Base-by-base conservation (phyloP, 2,797 vertebrate genomes). In the Holocentrus rufus region DNA sequence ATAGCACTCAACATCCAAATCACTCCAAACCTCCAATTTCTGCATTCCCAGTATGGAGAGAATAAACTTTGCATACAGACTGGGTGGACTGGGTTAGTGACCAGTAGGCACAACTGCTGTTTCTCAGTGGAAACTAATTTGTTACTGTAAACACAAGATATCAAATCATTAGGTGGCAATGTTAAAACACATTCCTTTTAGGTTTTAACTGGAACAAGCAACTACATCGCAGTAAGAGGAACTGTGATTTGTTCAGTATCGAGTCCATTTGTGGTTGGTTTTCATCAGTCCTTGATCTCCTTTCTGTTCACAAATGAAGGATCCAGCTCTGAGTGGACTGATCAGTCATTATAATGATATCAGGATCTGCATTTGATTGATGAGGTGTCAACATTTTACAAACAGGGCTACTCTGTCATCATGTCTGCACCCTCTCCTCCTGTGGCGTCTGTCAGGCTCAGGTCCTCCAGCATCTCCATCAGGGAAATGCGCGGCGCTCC, bases 401-500 rank as follows among this genome's bases (percentile, higher is more conserved):
- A 55, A 39, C 20, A 30, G 27, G 54, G n/a, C 1, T 4, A 9
- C 0, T 94, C 92, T 0, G 93, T 96, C 95, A 99, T 94, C 98
- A 99, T 99, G 66, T 93, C 92, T 0, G 96, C 95, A 22, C 96
- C 98, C 47, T 96, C 97, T 77, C 85, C 96, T 58, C 97, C 98
- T 1, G 97, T 98, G 72, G 97, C 96, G 17, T 98, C 98, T 0
- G 89, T 59, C 67, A 99, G 95, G 69, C 94, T 96, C 68, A 99
- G 95, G 88, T 99, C 98, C 80, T 99, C 98, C 79, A 99, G 88
- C 98, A 99, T 99, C 87, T 99, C 98, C 27, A 92, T 88, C 90
- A 99, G 92, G 50, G 97, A 98, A 89, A 99, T 94, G 25, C 92
- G 77, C 1, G 98, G 98, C 0, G 96, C 94, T 11, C 94, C 96